Evolutionary conservation across 2,888 invertebrate species (phyloP).

Genomic region (Eurois occulta): DNA sequence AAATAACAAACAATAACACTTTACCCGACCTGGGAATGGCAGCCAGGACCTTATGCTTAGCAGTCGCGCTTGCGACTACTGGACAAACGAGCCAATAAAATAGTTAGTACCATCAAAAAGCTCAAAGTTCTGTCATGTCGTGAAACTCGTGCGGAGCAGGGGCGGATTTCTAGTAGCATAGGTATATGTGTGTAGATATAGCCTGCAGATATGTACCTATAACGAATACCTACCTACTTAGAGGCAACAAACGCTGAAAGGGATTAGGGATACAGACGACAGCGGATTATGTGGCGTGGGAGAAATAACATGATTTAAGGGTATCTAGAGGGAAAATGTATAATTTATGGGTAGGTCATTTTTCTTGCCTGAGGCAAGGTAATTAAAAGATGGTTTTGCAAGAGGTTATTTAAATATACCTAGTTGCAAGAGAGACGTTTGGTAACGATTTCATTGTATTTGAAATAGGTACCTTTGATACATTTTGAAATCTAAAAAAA

Average conservation of each 20-base stretch:
- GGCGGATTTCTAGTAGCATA: neutral
- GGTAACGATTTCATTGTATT: neutral
- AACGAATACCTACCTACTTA: constrained; percentile 5
- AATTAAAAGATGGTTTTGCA: neutral
- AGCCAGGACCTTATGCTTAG: neutral
- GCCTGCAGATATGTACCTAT: neutral
- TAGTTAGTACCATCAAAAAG: neutral
- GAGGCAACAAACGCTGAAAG: constrained; percentile 18
- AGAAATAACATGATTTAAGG: constrained; percentile 9
- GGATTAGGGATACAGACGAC: constrained; percentile 18
- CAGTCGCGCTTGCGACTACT: neutral
- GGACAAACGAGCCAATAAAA: neutral
- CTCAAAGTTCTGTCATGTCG: neutral
- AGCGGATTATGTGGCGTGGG: constrained; percentile 8
- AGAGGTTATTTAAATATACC: neutral
- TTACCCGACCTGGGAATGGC: neutral
- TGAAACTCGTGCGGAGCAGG: neutral
- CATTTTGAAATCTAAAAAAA: no score
- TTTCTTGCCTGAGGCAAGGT: neutral
- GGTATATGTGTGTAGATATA: neutral
- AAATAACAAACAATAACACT: neutral
- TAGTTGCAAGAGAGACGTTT: neutral
- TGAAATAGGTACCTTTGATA: no score
- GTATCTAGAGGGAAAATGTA: constrained; percentile 11
- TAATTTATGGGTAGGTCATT: neutral